Evolutionary conservation across 2,888 invertebrate species (phyloP).

Genomic region (Tenthredo scrophulariae): DNA sequence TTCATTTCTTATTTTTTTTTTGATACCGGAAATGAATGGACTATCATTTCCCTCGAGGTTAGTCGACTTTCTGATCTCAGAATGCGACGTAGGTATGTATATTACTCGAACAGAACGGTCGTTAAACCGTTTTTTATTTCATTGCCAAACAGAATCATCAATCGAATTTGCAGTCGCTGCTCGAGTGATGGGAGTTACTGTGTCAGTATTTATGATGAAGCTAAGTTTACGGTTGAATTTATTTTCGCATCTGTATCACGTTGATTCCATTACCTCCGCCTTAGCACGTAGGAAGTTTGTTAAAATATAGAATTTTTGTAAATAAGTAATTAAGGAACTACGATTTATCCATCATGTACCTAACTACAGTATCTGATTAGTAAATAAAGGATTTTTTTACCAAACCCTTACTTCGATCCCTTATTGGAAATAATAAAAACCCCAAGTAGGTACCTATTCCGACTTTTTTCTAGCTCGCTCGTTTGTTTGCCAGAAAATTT

Average conservation of each 20-base stretch:
- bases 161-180: background rate
- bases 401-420: constrained; percentile 1
- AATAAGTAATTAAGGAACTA: background rate
- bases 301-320: background rate
- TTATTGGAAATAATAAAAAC: background rate
- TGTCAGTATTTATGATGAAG: background rate
- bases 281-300: background rate
- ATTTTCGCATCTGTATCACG: background rate
- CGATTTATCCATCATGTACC: background rate
- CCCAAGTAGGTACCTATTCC: background rate
- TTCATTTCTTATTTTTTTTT: background rate
- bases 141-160: background rate
- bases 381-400: background rate
- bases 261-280: background rate
- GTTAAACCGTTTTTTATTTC: background rate
- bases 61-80: background rate
- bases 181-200: background rate
- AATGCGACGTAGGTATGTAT: too few relatives aligned
- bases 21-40: background rate
- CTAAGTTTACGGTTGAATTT: background rate
- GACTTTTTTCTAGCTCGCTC: background rate
- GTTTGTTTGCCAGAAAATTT: background rate
- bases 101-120: too few relatives aligned
- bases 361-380: background rate
- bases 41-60: too few relatives aligned